phyloP scores from a whole-genome alignment of 2,888 invertebrate genomes.

The Copidosoma aretas region DNA sequence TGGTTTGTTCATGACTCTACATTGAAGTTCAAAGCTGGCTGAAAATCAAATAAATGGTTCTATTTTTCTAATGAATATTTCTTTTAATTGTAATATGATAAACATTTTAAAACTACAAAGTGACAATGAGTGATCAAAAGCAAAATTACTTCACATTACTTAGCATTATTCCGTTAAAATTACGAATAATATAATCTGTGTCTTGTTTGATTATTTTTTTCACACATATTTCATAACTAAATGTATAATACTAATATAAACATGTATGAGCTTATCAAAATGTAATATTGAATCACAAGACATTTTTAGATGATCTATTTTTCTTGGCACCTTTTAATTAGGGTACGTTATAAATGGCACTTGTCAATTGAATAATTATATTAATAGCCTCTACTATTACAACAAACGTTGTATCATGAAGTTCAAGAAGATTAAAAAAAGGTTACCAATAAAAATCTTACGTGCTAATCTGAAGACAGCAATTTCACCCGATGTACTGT shows the following conservation, averaged over 20 bases:
- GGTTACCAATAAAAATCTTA: constrained; percentile 53
- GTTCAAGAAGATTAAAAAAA: constrained; percentile 2
- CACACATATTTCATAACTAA: no score
- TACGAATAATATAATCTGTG: no score
- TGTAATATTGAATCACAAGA: constrained; percentile 4
- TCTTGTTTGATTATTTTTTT: no score
- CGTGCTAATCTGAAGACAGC: constrained; percentile 81
- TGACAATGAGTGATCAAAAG: neutral
- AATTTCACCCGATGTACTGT: constrained; percentile 84
- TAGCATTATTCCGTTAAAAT: no score
- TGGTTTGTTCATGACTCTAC: constrained; percentile 80
- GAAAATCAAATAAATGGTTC: constrained; percentile 40
- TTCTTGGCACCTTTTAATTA: constrained; percentile 45
- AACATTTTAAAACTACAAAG: neutral
- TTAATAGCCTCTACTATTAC: constrained; percentile 14
- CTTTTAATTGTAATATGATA: neutral
- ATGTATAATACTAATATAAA: neutral
- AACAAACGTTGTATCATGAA: neutral
- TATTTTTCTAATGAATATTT: neutral
- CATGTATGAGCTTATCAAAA: neutral
- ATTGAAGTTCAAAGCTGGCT: constrained; percentile 75
- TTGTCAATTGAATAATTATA: constrained; percentile 27
- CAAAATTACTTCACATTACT: neutral
- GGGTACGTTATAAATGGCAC: constrained; percentile 25
- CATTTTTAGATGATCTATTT: constrained; percentile 45